Base-by-base conservation (phyloP, 2,888 invertebrate genomes). In the Cephus sareptanus region DNA sequence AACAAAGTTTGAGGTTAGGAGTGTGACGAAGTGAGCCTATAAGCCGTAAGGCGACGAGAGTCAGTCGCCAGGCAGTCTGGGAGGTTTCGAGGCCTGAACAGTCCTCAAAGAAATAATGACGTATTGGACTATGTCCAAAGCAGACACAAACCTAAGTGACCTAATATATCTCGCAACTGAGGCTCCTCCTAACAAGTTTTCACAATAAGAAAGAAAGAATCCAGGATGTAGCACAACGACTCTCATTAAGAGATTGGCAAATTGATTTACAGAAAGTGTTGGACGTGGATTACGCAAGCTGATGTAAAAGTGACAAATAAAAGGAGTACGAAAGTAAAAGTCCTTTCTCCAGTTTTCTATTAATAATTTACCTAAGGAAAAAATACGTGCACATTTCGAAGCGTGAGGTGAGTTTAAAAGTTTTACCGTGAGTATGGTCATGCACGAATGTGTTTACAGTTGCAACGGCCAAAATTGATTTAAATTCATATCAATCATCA, bases 51-150 rank as follows among this genome's bases (percentile, higher is more conserved):
- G 33, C 31, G 23, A 1, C 71, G 71, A 23, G n/a, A 74, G 23
- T 30, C 23, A 33, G 77, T 75, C 77, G 77, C 77, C 77, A 77
- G 34, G 77, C 77, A 73, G 77, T 77, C 77, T 77, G 74, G n/a
- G 74, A 74, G 74, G 74, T 33, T 30, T 33, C 56, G n/a, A 40
- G 77, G 34, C 37, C 56, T 56, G 56, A 56, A 56, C 56, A 56
- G 23, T 56, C 56, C 56, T 56, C 23, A 56, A 23, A 56, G 56
- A 56, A 56, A 56, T 30, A 74, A 74, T 68, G 74, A 74, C 35
- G 74, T 23, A 34, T 68, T 68, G 74, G 74, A 70, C 69, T 40
- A 23, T 35, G 74, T 73, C 77, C 69, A 74, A 73, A 56, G 34
- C 56, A 68, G 69, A 74, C 23, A 15, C 68, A 34, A 69, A 33